Percentiles rank a stretch among this genome's conserved stretches.
Evolutionary conservation across 2,797 vertebrate species (phyloP).

Genomic region (Sebastiscus tertius): DNA sequence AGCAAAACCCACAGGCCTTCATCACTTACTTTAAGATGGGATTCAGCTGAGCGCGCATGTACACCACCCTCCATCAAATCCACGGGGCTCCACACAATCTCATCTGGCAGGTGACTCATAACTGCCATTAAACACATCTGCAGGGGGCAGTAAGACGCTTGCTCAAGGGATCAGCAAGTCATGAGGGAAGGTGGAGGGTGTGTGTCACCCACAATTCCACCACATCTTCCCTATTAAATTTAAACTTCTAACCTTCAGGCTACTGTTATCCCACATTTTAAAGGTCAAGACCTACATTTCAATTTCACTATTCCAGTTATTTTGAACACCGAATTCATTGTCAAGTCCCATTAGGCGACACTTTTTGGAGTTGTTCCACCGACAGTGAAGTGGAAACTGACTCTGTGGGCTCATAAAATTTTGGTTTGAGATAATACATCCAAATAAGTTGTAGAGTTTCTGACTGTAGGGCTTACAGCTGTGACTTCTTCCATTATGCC

Average conservation of each 20-base stretch:
- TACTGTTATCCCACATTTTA: background rate
- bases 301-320: background rate
- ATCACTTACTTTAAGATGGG: slow-evolving; percentile 19
- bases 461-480: slow-evolving; percentile 38
- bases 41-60: slow-evolving; percentile 24
- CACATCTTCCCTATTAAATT: background rate
- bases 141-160: slow-evolving; percentile 19
- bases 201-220: background rate
- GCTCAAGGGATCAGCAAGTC: slow-evolving; percentile 13
- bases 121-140: slow-evolving; percentile 49
- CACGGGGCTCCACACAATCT: slow-evolving; percentile 26
- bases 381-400: background rate
- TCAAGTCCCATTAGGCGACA: background rate
- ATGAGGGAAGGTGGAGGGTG: background rate
- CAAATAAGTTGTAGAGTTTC: slow-evolving; percentile 25
- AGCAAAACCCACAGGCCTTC: slow-evolving; percentile 20
- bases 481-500: slow-evolving; percentile 26
- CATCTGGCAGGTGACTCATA: slow-evolving; percentile 45
- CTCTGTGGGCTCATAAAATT: background rate
- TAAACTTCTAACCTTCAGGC: background rate
- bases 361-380: background rate
- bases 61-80: slow-evolving; percentile 26
- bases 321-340: background rate
- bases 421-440: slow-evolving; percentile 15
- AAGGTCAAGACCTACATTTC: background rate